phyloP scores from a whole-genome alignment of 2,888 invertebrate species.

The Drosophila melanosoma region DNA sequence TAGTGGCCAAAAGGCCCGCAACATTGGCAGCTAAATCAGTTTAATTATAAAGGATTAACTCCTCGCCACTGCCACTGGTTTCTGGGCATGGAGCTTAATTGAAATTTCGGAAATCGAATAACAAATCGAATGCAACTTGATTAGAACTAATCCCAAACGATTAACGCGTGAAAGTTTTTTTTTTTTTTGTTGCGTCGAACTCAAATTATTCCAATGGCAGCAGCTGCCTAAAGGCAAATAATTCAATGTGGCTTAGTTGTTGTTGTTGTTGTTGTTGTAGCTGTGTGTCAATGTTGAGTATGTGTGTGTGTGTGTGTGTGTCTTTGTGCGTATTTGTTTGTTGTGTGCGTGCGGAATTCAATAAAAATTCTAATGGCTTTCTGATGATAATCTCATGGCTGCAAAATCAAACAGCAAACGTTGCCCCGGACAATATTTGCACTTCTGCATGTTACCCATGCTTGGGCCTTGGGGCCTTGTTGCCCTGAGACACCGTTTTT shows the following conservation, averaged over 20 bases:
- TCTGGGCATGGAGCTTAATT: conserved; percentile 56
- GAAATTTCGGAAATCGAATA: conserved; percentile 75
- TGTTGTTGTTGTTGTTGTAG: conserved; percentile 16
- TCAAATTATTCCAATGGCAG: conserved; percentile 34
- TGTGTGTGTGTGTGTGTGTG: conserved; percentile 10
- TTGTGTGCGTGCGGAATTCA: conserved; percentile 77
- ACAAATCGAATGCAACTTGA: conserved; percentile 67
- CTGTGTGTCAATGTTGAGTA: conserved; percentile 46
- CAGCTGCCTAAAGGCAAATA: conserved; percentile 55
- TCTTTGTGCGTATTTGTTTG: conserved; percentile 22
- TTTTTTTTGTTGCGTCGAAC: conserved; percentile 53
- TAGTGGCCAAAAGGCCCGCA: conserved; percentile 20
- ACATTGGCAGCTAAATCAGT: conserved; percentile 61
- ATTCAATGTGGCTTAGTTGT: conserved; percentile 64
- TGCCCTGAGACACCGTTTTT: conserved; percentile 29
- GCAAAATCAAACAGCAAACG: conserved; percentile 75
- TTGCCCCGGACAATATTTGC: conserved; percentile 61
- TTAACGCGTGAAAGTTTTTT: conserved; percentile 77
- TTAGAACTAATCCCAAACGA: conserved; percentile 75
- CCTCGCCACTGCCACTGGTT: neutral
- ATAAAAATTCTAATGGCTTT: conserved; percentile 82
- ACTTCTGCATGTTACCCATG: conserved; percentile 38
- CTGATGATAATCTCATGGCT: conserved; percentile 81
- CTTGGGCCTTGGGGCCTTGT: conserved; percentile 47
- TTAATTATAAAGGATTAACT: conserved; percentile 81